These are phyloP conservation scores for Allophyes oxyacanthae DNA, from an alignment of 2,888 invertebrate genomes.

Conservation along the genomic window DNA sequence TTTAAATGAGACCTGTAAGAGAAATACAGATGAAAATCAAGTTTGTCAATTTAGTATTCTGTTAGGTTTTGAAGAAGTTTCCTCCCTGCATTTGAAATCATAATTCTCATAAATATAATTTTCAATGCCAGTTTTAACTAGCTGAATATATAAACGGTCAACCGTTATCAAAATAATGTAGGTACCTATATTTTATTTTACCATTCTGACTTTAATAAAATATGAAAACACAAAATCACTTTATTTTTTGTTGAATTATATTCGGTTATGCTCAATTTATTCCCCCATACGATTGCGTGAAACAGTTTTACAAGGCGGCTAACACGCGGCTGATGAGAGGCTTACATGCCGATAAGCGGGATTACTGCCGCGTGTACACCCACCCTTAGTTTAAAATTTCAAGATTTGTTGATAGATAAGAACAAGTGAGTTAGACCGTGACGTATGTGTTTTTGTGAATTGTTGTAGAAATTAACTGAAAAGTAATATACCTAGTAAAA, in stretches of 20 bases:
- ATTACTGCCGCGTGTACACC: conserved; percentile 65
- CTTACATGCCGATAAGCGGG: conserved; percentile 80
- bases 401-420: conserved; percentile 68
- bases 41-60: no score
- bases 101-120: no score
- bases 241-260: conserved; percentile 49
- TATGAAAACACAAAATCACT: conserved; percentile 35
- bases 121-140: no score
- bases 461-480: not conserved
- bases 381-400: conserved; percentile 80
- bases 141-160: no score
- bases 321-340: conserved; percentile 74
- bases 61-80: no score
- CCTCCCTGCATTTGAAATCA: no score
- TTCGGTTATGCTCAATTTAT: conserved; percentile 55
- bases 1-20: no score
- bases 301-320: conserved; percentile 57
- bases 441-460: conserved; percentile 33
- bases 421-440: conserved; percentile 28
- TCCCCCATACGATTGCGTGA: conserved; percentile 48
- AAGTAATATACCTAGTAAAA: no score
- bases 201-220: conserved; percentile 20
- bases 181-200: conserved; percentile 12
- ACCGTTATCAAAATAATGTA: no score
- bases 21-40: no score